Base-by-base conservation (phyloP, 2,888 invertebrate species). In the Hoplodrina ambigua region DNA sequence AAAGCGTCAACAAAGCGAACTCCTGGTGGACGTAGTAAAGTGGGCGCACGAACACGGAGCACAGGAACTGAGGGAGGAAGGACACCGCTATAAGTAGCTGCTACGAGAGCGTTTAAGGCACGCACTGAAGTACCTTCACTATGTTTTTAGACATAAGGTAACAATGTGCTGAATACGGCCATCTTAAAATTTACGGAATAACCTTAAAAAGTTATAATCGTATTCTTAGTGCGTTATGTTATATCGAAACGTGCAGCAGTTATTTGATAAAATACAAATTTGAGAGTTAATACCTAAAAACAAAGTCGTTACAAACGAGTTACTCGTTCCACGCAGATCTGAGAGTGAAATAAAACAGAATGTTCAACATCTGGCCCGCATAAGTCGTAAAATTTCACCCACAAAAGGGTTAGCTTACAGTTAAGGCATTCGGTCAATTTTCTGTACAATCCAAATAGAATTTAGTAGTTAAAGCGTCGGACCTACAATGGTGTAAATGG, bases 281-380 rank as follows among this genome's bases (percentile, higher is more conserved):
- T 10, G 2, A 13, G 53, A 46, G 53, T 46, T n/a, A 37, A 33
- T 55, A 55, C 5, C 17, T 41, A 68, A 33, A 6, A 58, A 72
- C n/a, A 66, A 46, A 46, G 46, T n/a, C 25, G n/a, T 46, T 52
- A 49, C 19, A 54, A 69, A 55, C 6, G 33, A 37, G 19, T 17
- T 41, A n/a, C 33, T 49, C 41, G n/a, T 46, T 53, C 7, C 11
- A 33, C 56, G 10, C 41, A 62, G 13, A 53, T 57, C 49, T 70
- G 49, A 46, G 25, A 71, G 30, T 64, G 33, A 72, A 72, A 75
- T 75, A 66, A 65, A 75, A 66, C 41, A 60, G 60, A 72, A 73
- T 67, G 52, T 73, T 57, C 67, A 44, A 61, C 73, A 78, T 78
- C 46, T 78, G 73, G 44, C 78, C 53, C 60, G 73, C 52, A 54